Evolutionary conservation across 2,797 vertebrate genomes (phyloP).

Genomic region (Sebastes matsubarae): DNA sequence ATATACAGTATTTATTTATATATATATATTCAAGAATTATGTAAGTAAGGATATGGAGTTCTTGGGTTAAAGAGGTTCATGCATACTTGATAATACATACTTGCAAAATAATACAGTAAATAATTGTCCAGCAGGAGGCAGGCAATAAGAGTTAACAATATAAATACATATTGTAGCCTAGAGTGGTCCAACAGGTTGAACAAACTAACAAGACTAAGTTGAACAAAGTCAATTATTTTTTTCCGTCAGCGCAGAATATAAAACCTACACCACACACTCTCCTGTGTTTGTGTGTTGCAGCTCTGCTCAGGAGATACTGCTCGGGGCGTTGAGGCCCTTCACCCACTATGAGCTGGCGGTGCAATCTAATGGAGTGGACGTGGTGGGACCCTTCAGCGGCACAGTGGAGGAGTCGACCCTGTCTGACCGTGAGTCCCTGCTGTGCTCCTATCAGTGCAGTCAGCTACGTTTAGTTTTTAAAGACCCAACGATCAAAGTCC

Average conservation of each 20-base stretch:
- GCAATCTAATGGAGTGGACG: constrained; percentile 91
- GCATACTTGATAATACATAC: background rate
- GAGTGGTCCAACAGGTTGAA: background rate
- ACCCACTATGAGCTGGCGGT: constrained; percentile 95
- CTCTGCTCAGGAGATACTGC: constrained; percentile 91
- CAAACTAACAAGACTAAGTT: background rate
- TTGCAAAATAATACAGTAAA: background rate
- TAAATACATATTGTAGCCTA: background rate
- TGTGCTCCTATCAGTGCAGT: background rate
- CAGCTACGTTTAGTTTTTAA: background rate
- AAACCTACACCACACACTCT: background rate
- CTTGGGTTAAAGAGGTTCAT: background rate
- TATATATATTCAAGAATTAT: background rate
- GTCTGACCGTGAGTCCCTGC: constrained; percentile 89
- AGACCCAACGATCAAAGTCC: background rate
- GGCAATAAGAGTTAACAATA: background rate
- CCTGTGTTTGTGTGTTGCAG: constrained; percentile 74
- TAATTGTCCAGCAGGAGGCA: background rate
- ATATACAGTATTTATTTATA: no score
- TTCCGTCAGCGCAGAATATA: background rate
- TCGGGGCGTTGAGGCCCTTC: constrained; percentile 92
- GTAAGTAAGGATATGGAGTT: background rate
- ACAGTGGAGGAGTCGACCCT: constrained; percentile 92
- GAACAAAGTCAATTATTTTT: background rate
- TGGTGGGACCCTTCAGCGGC: constrained; percentile 90